Evolutionary conservation across 2,797 vertebrate genomes (phyloP).

Genomic region (Paedocypris micromegethes): DNA sequence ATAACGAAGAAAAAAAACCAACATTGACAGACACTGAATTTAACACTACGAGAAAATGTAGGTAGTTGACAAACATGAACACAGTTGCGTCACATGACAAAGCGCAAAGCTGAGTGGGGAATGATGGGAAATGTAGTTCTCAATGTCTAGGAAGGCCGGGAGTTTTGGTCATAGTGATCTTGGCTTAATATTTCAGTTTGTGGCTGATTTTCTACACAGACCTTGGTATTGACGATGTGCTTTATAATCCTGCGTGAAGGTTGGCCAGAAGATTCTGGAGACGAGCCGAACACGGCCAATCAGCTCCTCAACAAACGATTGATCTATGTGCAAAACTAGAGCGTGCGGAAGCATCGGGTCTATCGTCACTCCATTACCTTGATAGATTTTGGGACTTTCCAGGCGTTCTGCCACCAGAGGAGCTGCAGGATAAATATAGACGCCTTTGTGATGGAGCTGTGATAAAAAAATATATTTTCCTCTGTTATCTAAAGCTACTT

Average conservation of each 20-base stretch:
- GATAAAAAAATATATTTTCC: neutral
- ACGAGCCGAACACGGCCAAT: conserved; percentile 1
- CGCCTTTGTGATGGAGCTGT: neutral
- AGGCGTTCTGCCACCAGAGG: neutral
- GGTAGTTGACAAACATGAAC: too few relatives aligned
- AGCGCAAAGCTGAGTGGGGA: too few relatives aligned
- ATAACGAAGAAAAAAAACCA: too few relatives aligned
- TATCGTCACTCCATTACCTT: conserved; percentile 22
- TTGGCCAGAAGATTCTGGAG: conserved; percentile 5
- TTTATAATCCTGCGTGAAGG: neutral
- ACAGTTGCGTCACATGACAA: too few relatives aligned
- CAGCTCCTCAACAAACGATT: conserved; percentile 17
- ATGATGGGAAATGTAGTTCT: too few relatives aligned
- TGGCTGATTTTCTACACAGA: too few relatives aligned
- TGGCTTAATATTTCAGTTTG: too few relatives aligned
- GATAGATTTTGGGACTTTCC: conserved; percentile 23
- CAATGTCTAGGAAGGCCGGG: too few relatives aligned
- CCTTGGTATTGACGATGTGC: too few relatives aligned
- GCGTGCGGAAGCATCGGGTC: conserved; percentile 11
- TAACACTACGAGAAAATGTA: too few relatives aligned
- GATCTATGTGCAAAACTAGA: conserved; percentile 9
- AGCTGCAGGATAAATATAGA: conserved; percentile 1
- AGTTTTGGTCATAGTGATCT: too few relatives aligned
- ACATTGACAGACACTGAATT: too few relatives aligned
- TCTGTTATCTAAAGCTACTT: neutral